Percentiles rank a stretch among this genome's conserved stretches.
Conservation (phyloP, 2,888 invertebrate species). For the Argyresthia albistria region DNA sequence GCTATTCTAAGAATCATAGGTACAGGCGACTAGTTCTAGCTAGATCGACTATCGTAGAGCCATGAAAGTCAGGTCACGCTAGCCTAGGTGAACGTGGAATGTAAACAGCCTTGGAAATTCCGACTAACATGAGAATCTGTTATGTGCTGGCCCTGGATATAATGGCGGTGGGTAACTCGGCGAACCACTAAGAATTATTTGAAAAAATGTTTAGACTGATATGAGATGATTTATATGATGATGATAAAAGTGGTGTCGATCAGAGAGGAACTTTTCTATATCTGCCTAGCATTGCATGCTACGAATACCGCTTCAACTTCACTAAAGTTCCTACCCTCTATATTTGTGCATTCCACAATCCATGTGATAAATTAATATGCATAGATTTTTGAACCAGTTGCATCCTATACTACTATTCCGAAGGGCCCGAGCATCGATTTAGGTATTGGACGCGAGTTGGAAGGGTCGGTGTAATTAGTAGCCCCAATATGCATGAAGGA, state of each 20-base stretch:
- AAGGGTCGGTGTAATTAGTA: conserved; percentile 25
- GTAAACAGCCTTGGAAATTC: conserved; percentile 35
- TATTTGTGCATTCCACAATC: too few species aligned
- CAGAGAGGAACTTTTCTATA: too few species aligned
- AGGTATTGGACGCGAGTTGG: neutral
- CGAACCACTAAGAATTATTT: neutral
- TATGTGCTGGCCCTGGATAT: neutral
- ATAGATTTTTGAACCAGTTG: too few species aligned
- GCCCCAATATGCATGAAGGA: conserved; percentile 13
- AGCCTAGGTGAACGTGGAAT: conserved; percentile 40
- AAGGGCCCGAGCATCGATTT: too few species aligned
- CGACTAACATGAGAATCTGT: neutral
- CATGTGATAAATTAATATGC: too few species aligned
- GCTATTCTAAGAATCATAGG: conserved; percentile 7
- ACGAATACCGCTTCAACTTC: too few species aligned
- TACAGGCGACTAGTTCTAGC: neutral
- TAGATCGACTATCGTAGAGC: conserved; percentile 20
- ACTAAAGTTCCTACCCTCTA: too few species aligned
- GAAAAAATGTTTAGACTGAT: too few species aligned
- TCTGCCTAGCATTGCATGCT: too few species aligned
- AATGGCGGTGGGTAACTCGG: neutral
- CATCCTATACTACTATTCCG: too few species aligned
- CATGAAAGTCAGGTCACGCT: conserved; percentile 30
- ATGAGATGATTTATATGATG: too few species aligned
- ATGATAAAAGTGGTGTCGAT: too few species aligned